Evolutionary conservation across 1,140 invertebrate species (phyloP).

Genomic region (Aradophagus sp.): DNA sequence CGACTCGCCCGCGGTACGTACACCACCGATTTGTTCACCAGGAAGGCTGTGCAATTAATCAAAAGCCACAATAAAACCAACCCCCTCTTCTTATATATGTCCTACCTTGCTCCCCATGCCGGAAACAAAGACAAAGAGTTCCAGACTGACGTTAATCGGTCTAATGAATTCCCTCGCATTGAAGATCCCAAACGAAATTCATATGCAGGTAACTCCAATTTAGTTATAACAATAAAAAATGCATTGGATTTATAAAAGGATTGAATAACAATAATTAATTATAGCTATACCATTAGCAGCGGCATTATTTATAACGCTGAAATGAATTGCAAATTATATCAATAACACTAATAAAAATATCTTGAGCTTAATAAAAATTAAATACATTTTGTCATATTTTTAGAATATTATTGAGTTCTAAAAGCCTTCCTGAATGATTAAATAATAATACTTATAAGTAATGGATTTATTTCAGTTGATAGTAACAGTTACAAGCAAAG

Average conservation of each 20-base stretch:
- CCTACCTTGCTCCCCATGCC: constrained; percentile 86
- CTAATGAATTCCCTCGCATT: constrained; percentile 85
- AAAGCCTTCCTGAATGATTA: no score
- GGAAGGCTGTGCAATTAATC: constrained; percentile 81
- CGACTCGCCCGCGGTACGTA: constrained; percentile 80
- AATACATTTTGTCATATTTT: no score
- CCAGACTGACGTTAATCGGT: constrained; percentile 83
- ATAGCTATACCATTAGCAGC: no score
- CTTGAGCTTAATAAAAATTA: no score
- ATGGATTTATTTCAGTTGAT: no score
- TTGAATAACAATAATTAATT: no score
- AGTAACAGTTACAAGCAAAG: no score
- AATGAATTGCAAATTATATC: no score
- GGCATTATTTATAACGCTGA: no score
- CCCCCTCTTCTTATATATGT: constrained; percentile 86
- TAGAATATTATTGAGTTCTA: no score
- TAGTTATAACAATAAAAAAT: constrained; percentile 10
- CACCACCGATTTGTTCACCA: constrained; percentile 85
- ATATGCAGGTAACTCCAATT: constrained; percentile 80
- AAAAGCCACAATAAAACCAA: constrained; percentile 76
- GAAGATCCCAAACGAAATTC: constrained; percentile 81
- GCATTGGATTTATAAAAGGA: background rate
- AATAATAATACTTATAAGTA: no score
- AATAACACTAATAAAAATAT: no score
- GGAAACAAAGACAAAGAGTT: constrained; percentile 78